Base-by-base conservation (phyloP, 2,113 vertebrate genomes). In the Propithecus coquereli region DNA sequence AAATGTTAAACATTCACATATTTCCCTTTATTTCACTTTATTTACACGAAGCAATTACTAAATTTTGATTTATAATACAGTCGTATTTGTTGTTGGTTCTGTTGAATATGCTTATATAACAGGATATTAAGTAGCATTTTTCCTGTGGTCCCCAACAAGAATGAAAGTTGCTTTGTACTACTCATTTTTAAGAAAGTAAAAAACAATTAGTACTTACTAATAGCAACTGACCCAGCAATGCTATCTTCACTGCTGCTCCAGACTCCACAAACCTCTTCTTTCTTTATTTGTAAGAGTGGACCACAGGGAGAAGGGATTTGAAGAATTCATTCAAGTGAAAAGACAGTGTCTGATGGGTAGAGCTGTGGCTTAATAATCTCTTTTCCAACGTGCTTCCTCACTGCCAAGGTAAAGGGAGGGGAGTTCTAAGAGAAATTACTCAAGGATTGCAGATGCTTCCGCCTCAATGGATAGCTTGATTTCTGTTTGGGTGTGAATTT, bases 1-100 rank as follows among this genome's bases (percentile, higher is more conserved):
- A 79, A 61, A 87, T 11, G 6, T 25, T 57, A 37, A 76, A 8
- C 8, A 50, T 59, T 59, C 17, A 50, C 3, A 83, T 43, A 52
- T 96, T 63, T 90, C 5, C 25, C 52, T 40, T 90, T 91, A 45
- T 83, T 54, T 54, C 30, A 47, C 14, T 54, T 92, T 88, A 57
- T 83, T 73, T 50, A 43, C 11, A 63, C 81, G 50, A 86, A 77
- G 8, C n/a, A 37, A 4, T 86, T 47, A 71, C 83, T 85, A 85
- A 91, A 65, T 34, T 66, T 43, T 70, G 37, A 91, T 70, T 73
- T 86, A 37, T 87, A 87, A 47, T 27, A 14, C 52, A 87, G 10
- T 16, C 4, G 61, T 76, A 43, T 86, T 43, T 71, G 3, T 82
- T 20, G 0, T 57, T 86, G 30, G 25, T 73, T 77, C 40, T 83